A percentile compares a stretch with the other conserved stretches of the same genome.
Conservation (phyloP, 2,113 vertebrate species). For the Percopsis transmontana region DNA sequence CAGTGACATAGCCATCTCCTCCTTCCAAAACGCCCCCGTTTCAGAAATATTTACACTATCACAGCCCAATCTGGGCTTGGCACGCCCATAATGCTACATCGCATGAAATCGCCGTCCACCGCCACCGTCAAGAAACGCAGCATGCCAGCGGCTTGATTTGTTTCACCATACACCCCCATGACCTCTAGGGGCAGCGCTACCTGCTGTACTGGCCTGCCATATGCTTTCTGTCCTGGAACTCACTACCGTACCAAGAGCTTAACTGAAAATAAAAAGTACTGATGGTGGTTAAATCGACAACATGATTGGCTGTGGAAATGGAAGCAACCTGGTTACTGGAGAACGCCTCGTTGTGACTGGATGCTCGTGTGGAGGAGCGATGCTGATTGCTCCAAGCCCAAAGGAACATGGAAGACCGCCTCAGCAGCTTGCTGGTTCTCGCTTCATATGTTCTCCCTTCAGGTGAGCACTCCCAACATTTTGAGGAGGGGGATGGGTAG, state of each 20-base stretch:
- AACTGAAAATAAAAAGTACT: slow-evolving; percentile 63
- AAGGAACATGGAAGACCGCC: too few species aligned
- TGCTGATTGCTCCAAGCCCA: too few species aligned
- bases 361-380: too few species aligned
- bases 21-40: slow-evolving; percentile 71
- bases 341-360: neutral
- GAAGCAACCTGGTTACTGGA: slow-evolving; percentile 13
- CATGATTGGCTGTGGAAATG: slow-evolving; percentile 5
- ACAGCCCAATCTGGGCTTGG: slow-evolving; percentile 83
- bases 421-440: too few species aligned
- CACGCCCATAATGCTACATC: slow-evolving; percentile 86
- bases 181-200: slow-evolving; percentile 21
- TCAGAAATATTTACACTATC: slow-evolving; percentile 86
- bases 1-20: slow-evolving; percentile 9
- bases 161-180: slow-evolving; percentile 13
- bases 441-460: too few species aligned
- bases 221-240: slow-evolving; percentile 13
- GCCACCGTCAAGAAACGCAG: slow-evolving; percentile 68
- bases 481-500: too few species aligned
- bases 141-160: slow-evolving; percentile 50
- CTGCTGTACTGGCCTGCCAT: slow-evolving; percentile 26
- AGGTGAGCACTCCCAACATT: too few species aligned
- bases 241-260: slow-evolving; percentile 31
- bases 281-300: slow-evolving; percentile 42
- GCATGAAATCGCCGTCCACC: slow-evolving; percentile 84